Evolutionary conservation across 2,888 invertebrate species (phyloP), one percentile per base, ranked within the genome.

Genomic region (Monopis laevigella): DNA sequence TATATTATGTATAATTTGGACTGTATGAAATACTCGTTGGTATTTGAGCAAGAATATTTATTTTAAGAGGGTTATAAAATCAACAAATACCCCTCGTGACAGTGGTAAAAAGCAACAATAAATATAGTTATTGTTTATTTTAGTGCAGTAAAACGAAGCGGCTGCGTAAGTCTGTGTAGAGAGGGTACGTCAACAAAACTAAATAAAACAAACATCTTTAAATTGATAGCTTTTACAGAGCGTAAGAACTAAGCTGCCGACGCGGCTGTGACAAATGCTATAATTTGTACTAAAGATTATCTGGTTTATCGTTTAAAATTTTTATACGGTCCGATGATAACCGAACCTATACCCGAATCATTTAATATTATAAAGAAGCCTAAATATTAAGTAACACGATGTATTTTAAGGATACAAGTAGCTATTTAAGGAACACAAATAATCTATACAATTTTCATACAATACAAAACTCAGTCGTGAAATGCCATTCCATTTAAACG

Each of bases 151-250:
- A 44, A 41, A 41, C 38, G 19, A 17, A 30, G 36, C 44, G 41
- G 44, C 44, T 41, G 42, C 18, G 38, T 43, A 43, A 39, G 39
- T 29, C 43, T 47, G 30, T 30, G 13, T 30, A 7, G 43, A 40
- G 45, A 45, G 45, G 46, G 45, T 40, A 41, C 42, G 50, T 36
- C 45, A 41, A 46, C 44, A 48, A 49, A 47, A 46, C 44, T 45
- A 47, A 50, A 43, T 40, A 40, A 40, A 51, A 46, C 50, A 49
- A 47, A 51, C 51, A 48, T 53, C 28, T 46, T 46, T 43, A 50
- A 53, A 51, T 49, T 47, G 51, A 50, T 51, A 41, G 46, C 46
- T 45, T 47, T 43, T 49, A 48, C 49, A 46, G 46, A 51, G 46
- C 46, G 43, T 47, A 44, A 49, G 45, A 45, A 21, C 11, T 21